Evolutionary conservation across 2,797 vertebrate species (phyloP).

Genomic region (Parauchenoglanis ngamensis): DNA sequence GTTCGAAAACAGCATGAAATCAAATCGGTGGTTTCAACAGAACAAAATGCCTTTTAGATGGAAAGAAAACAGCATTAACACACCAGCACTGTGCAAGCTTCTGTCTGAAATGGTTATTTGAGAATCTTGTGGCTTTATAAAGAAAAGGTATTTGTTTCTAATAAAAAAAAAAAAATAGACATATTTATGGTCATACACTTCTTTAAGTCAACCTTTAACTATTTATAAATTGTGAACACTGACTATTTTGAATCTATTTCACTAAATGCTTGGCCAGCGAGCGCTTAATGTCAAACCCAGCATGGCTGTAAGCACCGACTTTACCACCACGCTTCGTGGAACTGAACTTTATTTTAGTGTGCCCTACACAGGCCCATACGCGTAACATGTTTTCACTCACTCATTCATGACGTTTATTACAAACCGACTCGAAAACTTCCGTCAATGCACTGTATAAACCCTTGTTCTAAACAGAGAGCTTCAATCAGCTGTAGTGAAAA

Average conservation of each 20-base stretch:
- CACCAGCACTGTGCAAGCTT: neutral
- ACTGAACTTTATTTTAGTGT: slow-evolving; percentile 27
- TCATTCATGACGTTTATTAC: neutral
- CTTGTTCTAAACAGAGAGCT: neutral
- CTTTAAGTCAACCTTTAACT: neutral
- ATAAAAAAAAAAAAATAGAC: neutral
- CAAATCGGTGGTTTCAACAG: neutral
- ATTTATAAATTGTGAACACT: neutral
- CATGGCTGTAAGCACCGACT: slow-evolving; percentile 33
- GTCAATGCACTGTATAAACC: neutral
- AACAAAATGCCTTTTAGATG: slow-evolving; percentile 6
- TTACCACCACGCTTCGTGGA: slow-evolving; percentile 38
- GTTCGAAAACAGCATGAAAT: slow-evolving; percentile 6
- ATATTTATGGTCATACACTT: neutral
- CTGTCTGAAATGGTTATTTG: neutral
- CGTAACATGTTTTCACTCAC: slow-evolving; percentile 6
- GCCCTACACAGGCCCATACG: neutral
- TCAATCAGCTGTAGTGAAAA: neutral
- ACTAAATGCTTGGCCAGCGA: neutral
- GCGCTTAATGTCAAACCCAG: neutral
- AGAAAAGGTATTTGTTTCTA: neutral
- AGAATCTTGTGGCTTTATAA: neutral
- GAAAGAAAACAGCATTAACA: slow-evolving; percentile 19
- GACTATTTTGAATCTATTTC: neutral
- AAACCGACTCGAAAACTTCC: neutral